Base-by-base conservation (phyloP, 2,797 vertebrate species). In the Gephyroberyx darwinii region DNA sequence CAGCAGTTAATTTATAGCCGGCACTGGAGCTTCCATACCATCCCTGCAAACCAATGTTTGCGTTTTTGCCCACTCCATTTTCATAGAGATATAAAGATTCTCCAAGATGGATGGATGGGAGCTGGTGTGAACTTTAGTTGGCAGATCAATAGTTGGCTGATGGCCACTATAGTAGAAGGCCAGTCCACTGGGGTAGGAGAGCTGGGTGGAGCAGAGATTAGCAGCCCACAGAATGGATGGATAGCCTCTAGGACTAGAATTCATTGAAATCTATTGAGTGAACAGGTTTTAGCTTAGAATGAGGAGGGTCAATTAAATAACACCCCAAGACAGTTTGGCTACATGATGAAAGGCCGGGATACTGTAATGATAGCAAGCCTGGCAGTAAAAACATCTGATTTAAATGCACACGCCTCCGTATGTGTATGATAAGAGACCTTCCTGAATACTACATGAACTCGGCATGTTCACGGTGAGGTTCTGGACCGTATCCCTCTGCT, bases 81-180 rank as follows among this genome's bases (percentile, higher is more conserved):
- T 72, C 78, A 82, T 72, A 84, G 60, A 81, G 84, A 88, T 80
- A 66, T 81, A 74, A 77, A 71, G 83, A 86, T 88, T 86, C 86
- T 82, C 79, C 69, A 52, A 71, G 75, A 85, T 82, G 86, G 75
- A 89, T 73, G 75, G 80, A 8, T 20, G 61, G 66, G 77, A 77
- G 77, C 78, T 85, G 61, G 54, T 35, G 55, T 84, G 71, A 78
- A 58, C 81, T 68, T 43, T 51, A 37, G 64, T 59, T 83, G 67
- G 71, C 26, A 6, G 81, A 87, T 90, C 79, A 14, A 90, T 91
- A 84, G 35, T 31, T 89, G 86, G 84, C 80, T 78, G 76, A 75
- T 78, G 65, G 85, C 84, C 84, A 78, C 61, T 3, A 0, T 39
- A 6, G 68, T 60, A 20, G 19, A 77, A 73, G 78, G 65, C 78